Evolutionary conservation across 2,113 vertebrate genomes (phyloP).

Genomic region (Poecile atricapillus): DNA sequence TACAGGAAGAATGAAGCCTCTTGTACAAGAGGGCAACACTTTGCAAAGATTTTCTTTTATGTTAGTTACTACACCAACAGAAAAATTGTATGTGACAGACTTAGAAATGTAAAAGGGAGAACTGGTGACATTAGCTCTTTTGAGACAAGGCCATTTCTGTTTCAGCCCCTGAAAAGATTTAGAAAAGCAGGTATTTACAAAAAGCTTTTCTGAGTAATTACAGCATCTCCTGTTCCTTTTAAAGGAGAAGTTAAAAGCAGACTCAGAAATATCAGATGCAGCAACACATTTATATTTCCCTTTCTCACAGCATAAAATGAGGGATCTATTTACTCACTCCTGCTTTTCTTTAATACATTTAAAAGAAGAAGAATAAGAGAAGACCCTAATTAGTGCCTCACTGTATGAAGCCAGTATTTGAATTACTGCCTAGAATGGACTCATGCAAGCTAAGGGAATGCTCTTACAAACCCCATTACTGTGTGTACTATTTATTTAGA

Average conservation of each 20-base stretch:
- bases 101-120: neutral
- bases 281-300: neutral
- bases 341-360: neutral
- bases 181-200: neutral
- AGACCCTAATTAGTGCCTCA: neutral
- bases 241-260: neutral
- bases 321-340: neutral
- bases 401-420: neutral
- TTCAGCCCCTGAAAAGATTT: neutral
- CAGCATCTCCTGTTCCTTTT: neutral
- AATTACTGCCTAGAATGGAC: neutral
- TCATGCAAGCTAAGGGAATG: neutral
- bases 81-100: neutral
- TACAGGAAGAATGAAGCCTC: neutral
- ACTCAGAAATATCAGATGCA: neutral
- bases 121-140: neutral
- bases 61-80: neutral
- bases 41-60: neutral
- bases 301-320: neutral
- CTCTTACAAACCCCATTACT: neutral
- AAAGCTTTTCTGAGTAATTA: neutral
- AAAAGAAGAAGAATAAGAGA: neutral
- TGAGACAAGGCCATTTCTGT: neutral
- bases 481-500: neutral
- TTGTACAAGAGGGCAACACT: neutral